A percentile compares a stretch with the other conserved stretches of the same genome.
These are phyloP conservation scores for Oenanthe melanoleuca DNA, from an alignment of 2,113 vertebrate genomes.

Conservation along the genomic window DNA sequence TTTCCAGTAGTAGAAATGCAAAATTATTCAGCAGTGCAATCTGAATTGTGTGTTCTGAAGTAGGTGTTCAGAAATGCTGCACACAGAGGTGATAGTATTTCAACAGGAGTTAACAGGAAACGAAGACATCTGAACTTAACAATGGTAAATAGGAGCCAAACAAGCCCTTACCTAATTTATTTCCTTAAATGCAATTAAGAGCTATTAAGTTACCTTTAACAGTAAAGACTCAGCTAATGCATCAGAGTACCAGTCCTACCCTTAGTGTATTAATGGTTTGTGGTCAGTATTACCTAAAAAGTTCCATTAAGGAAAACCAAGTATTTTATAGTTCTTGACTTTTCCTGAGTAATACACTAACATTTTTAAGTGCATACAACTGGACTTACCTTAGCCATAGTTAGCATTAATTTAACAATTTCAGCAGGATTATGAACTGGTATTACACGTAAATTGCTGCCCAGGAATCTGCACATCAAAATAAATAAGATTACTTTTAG, in stretches of 20 bases:
- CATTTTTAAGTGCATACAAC: background rate
- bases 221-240: background rate
- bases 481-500: background rate
- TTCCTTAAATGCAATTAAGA: background rate
- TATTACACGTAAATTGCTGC: slow-evolving; percentile 85
- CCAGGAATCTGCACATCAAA: slow-evolving; percentile 84
- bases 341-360: background rate
- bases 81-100: background rate
- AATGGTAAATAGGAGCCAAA: background rate
- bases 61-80: background rate
- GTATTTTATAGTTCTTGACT: background rate
- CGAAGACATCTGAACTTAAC: background rate
- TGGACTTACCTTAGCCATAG: slow-evolving; percentile 86
- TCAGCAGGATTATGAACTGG: slow-evolving; percentile 85
- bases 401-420: slow-evolving; percentile 85
- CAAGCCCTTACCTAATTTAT: background rate
- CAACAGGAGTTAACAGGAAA: background rate
- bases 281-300: background rate
- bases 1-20: background rate
- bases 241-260: background rate
- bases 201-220: background rate
- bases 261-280: background rate
- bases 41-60: background rate
- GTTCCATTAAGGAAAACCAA: background rate
- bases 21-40: background rate